Conservation (phyloP, 2,113 vertebrate species). For the Sander vitreus region DNA sequence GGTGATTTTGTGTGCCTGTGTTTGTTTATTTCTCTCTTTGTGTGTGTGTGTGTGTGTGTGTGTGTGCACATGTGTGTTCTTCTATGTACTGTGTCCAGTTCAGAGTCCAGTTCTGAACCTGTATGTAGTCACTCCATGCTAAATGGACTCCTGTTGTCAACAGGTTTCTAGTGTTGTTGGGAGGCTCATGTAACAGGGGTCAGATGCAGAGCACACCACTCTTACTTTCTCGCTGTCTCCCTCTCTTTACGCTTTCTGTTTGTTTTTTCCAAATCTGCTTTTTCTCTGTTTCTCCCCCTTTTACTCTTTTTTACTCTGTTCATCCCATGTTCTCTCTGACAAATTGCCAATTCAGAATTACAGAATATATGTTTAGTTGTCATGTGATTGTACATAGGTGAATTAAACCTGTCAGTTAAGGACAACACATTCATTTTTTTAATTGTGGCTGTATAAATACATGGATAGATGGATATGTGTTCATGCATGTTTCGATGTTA, state of each 20-base stretch:
- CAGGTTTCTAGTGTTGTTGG: conserved; percentile 59
- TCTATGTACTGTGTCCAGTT: conserved; percentile 23
- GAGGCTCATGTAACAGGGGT: conserved; percentile 66
- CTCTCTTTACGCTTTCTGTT: not conserved
- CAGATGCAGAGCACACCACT: conserved; percentile 57
- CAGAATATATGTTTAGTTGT: not conserved
- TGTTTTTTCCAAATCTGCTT: not conserved
- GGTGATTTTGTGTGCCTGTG: conserved; percentile 14
- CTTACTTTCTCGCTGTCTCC: conserved; percentile 28
- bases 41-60: not conserved
- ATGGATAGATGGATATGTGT: not conserved
- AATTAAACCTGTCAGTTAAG: not conserved
- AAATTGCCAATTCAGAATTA: not conserved
- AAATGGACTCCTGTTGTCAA: conserved; percentile 77
- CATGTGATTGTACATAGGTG: not conserved
- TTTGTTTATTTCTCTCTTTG: conserved; percentile 21
- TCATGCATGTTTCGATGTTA: not conserved
- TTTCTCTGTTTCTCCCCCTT: not conserved
- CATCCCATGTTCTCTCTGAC: not conserved
- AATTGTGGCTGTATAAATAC: not conserved
- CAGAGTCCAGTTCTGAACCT: conserved; percentile 42
- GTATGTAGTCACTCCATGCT: conserved; percentile 48
- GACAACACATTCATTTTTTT: not conserved
- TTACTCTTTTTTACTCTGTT: not conserved
- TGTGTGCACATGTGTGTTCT: not conserved